These are phyloP conservation scores for Nothoprocta perdicaria DNA, from an alignment of 2,113 vertebrate species.

Conservation along the genomic window DNA sequence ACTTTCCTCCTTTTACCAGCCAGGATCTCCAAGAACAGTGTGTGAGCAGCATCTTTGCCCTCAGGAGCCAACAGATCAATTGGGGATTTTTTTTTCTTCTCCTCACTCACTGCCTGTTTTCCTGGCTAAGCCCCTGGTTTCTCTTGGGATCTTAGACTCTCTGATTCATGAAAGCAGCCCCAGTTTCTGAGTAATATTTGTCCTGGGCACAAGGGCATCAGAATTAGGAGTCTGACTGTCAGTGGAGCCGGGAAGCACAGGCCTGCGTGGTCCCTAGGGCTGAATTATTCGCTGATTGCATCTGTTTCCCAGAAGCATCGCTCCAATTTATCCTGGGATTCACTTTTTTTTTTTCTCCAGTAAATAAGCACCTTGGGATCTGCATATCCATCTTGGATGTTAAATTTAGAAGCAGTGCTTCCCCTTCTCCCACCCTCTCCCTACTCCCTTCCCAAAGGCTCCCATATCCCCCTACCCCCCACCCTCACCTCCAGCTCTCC, in stretches of 20 bases:
- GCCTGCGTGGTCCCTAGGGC: slow-evolving; percentile 37
- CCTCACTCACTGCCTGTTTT: background rate
- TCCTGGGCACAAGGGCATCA: slow-evolving; percentile 40
- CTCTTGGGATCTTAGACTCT: background rate
- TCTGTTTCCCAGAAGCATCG: slow-evolving; percentile 68
- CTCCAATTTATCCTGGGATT: slow-evolving; percentile 56
- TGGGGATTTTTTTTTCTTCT: background rate
- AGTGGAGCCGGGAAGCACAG: slow-evolving; percentile 45
- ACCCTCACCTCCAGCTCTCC: slow-evolving; percentile 79
- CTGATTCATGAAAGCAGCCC: background rate
- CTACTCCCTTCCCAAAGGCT: slow-evolving; percentile 40
- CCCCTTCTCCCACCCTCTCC: slow-evolving; percentile 34
- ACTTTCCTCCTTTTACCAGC: background rate
- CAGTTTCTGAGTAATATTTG: background rate
- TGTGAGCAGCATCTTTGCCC: background rate
- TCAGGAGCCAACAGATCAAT: background rate
- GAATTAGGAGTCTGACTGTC: slow-evolving; percentile 24
- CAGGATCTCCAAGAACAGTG: background rate
- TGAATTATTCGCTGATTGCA: slow-evolving; percentile 60
- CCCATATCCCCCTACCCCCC: slow-evolving; percentile 48
- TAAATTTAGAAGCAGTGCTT: slow-evolving; percentile 74
- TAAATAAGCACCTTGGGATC: slow-evolving; percentile 64
- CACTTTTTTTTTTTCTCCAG: slow-evolving; percentile 3
- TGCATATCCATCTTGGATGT: slow-evolving; percentile 50
- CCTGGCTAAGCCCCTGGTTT: background rate